A percentile compares a stretch with the other conserved stretches of the same genome.
Conservation (phyloP, 2,113 vertebrate species). For the Notiomystis cincta region DNA sequence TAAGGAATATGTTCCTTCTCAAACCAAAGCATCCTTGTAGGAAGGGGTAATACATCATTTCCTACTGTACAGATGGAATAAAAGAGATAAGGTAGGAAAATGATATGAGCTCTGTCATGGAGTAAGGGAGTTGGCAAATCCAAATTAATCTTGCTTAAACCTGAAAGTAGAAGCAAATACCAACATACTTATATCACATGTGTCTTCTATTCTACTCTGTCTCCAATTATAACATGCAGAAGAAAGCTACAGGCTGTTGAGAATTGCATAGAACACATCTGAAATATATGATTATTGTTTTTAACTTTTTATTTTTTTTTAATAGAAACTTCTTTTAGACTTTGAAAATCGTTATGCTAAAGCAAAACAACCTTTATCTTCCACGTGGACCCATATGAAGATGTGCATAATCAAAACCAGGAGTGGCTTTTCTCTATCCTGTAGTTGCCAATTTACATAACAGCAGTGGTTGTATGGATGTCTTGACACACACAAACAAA, state of each 20-base stretch:
- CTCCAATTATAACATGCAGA: background rate
- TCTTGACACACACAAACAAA: background rate
- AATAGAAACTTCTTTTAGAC: background rate
- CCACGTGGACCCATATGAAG: background rate
- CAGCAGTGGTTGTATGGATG: background rate
- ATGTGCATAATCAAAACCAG: background rate
- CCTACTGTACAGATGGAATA: background rate
- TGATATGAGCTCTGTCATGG: background rate
- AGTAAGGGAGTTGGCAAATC: background rate
- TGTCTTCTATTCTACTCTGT: background rate
- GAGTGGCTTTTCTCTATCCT: background rate
- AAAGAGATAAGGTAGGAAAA: background rate
- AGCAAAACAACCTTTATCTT: background rate
- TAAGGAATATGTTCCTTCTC: background rate
- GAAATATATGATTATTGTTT: background rate
- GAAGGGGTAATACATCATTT: background rate
- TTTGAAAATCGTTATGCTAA: background rate
- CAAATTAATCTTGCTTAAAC: background rate
- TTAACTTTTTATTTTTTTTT: background rate
- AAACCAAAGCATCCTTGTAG: background rate
- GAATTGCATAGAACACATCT: rapidly evolving
- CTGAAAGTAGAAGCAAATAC: background rate
- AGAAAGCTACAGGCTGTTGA: background rate
- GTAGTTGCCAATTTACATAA: background rate
- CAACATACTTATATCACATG: background rate